Percentiles rank a stretch among this genome's conserved stretches.
Evolutionary conservation across 2,113 vertebrate genomes (phyloP).

Genomic region (Pedetes capensis): DNA sequence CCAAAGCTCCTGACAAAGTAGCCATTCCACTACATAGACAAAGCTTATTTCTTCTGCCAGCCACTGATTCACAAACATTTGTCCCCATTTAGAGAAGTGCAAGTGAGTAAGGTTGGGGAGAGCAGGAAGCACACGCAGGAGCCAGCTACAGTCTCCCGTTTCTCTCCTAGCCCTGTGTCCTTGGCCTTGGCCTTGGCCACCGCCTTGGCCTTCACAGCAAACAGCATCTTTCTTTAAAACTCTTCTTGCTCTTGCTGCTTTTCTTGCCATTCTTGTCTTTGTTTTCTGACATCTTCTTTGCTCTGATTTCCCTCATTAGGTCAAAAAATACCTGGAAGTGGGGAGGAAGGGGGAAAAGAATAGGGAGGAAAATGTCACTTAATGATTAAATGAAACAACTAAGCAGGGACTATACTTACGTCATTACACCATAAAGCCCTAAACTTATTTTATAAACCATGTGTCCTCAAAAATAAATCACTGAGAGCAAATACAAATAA

Average conservation of each 20-base stretch:
- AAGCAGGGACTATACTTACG: background rate
- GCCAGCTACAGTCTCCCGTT: slow-evolving; percentile 67
- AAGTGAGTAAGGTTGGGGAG: slow-evolving; percentile 54
- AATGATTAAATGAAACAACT: background rate
- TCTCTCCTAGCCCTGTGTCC: slow-evolving; percentile 71
- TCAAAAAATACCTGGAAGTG: slow-evolving; percentile 95
- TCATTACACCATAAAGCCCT: background rate
- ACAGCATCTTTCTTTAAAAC: slow-evolving; percentile 93
- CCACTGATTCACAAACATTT: slow-evolving; percentile 61
- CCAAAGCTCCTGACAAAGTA: slow-evolving; percentile 55
- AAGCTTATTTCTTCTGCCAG: slow-evolving; percentile 70
- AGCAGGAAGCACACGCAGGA: background rate
- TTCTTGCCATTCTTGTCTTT: slow-evolving; percentile 97
- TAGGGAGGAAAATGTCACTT: background rate
- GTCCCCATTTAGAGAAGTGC: slow-evolving; percentile 78
- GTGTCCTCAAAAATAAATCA: background rate
- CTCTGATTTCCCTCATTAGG: slow-evolving; percentile 95
- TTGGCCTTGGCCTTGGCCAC: slow-evolving; percentile 43
- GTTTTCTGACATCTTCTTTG: slow-evolving; percentile 97
- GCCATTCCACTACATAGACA: slow-evolving; percentile 34
- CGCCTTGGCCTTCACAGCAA: slow-evolving; percentile 87
- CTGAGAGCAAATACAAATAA: background rate
- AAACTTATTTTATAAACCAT: background rate
- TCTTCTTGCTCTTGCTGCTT: slow-evolving; percentile 95
- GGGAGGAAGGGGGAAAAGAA: slow-evolving; percentile 32